Percentiles rank a stretch among this genome's conserved stretches.
Conservation (phyloP, 2,797 vertebrate species). For the Sebastes miniatus region DNA sequence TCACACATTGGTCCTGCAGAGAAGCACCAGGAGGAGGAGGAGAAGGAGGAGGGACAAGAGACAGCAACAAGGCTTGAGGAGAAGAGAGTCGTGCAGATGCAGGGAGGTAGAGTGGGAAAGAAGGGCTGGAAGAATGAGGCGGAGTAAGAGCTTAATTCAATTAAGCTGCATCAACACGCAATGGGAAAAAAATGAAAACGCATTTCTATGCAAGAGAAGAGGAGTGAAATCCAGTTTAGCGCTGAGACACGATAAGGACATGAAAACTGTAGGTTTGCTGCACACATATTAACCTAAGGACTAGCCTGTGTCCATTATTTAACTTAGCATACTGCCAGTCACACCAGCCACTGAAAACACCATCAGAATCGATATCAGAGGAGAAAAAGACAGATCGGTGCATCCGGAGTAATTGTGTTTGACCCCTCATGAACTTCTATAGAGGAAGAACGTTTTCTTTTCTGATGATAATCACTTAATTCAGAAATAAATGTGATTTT, state of each 20-base stretch:
- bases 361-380: not conserved
- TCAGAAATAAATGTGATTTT: not conserved
- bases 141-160: slow-evolving; percentile 19
- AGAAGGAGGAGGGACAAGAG: not conserved
- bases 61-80: not conserved
- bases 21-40: not conserved
- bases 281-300: not conserved
- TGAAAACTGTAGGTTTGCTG: not conserved
- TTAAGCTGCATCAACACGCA: slow-evolving; percentile 16
- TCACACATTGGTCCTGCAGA: not conserved
- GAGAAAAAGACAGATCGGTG: not conserved
- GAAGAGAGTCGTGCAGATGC: not conserved
- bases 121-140: not conserved
- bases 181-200: not conserved
- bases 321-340: not conserved
- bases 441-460: not conserved
- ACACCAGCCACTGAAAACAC: not conserved
- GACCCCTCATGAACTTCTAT: not conserved
- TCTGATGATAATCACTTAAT: not conserved
- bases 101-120: not conserved
- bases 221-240: not conserved
- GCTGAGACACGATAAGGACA: not conserved
- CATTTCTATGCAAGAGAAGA: not conserved
- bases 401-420: not conserved
- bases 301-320: not conserved